Evolutionary conservation across 2,888 invertebrate species (phyloP).

Genomic region (Drosophila anceps): DNA sequence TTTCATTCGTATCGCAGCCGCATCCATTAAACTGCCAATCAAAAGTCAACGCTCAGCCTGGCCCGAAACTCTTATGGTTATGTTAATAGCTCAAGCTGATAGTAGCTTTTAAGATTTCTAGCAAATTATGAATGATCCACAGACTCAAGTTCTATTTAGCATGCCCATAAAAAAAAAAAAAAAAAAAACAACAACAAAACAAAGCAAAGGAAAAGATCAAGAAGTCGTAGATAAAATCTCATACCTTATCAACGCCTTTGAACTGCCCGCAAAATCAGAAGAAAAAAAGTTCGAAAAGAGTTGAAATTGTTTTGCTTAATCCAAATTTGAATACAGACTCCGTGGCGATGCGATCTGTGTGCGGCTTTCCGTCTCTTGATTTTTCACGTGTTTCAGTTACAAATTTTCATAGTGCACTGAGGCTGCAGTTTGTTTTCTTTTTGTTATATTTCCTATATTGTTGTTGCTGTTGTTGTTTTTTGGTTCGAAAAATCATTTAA

Average conservation of each 20-base stretch:
- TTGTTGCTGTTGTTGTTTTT: constrained; percentile 20
- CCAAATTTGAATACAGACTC: constrained; percentile 33
- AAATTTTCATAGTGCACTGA: constrained; percentile 46
- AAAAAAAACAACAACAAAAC: too few species aligned
- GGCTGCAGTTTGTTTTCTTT: constrained; percentile 40
- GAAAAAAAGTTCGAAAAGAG: too few species aligned
- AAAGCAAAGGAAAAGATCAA: background rate
- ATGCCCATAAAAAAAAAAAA: constrained; percentile 40
- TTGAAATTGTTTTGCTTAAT: constrained; percentile 30
- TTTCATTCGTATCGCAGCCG: constrained; percentile 21
- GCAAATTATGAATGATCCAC: constrained; percentile 46
- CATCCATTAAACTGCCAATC: constrained; percentile 57
- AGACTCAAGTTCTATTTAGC: constrained; percentile 40
- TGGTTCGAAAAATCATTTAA: constrained; percentile 61
- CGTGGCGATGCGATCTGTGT: constrained; percentile 12
- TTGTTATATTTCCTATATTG: constrained; percentile 24
- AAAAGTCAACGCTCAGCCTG: constrained; percentile 38
- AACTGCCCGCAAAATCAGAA: constrained; percentile 22
- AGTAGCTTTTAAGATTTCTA: constrained; percentile 21
- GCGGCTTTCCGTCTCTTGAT: constrained; percentile 9
- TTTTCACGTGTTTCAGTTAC: constrained; percentile 50
- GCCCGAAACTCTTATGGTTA: constrained; percentile 46
- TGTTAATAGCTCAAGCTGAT: constrained; percentile 54
- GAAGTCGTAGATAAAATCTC: background rate
- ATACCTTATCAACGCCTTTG: constrained; percentile 47